These are phyloP conservation scores for Porites evermanni DNA, from an alignment of 92 coral and sea anemone species.

Conservation along the genomic window DNA sequence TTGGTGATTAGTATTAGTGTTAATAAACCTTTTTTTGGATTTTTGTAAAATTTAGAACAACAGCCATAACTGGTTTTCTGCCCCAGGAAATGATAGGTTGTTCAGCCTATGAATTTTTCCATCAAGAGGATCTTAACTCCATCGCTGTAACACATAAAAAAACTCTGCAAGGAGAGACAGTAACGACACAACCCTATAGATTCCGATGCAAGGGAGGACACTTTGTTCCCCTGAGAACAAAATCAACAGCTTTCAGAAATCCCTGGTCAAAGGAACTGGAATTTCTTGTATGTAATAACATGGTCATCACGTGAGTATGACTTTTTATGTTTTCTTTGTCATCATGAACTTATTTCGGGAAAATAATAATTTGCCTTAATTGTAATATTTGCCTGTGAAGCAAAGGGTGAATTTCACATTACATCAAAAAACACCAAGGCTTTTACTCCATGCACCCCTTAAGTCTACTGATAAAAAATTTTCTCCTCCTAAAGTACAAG, in stretches of 20 bases:
- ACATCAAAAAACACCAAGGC: no score
- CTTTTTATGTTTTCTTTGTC: no score
- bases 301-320: constrained; percentile 68
- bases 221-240: constrained; percentile 71
- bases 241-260: constrained; percentile 78
- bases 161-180: constrained; percentile 50
- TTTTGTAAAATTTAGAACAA: constrained; percentile 44
- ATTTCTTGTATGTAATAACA: constrained; percentile 72
- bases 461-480: no score
- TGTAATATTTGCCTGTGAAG: no score
- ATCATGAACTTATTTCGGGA: no score
- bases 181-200: constrained; percentile 41
- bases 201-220: constrained; percentile 91
- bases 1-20: no score
- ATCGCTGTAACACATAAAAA: constrained; percentile 72
- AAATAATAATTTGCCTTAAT: no score
- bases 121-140: constrained; percentile 73
- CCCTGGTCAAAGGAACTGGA: constrained; percentile 94
- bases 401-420: no score
- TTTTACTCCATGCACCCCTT: no score
- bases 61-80: constrained; percentile 81
- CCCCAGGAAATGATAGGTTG: constrained; percentile 86
- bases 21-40: neutral
- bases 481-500: no score
- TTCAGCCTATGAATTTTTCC: constrained; percentile 84